phyloP scores from a whole-genome alignment of 2,113 vertebrate genomes.

The Seriola dumerili region DNA sequence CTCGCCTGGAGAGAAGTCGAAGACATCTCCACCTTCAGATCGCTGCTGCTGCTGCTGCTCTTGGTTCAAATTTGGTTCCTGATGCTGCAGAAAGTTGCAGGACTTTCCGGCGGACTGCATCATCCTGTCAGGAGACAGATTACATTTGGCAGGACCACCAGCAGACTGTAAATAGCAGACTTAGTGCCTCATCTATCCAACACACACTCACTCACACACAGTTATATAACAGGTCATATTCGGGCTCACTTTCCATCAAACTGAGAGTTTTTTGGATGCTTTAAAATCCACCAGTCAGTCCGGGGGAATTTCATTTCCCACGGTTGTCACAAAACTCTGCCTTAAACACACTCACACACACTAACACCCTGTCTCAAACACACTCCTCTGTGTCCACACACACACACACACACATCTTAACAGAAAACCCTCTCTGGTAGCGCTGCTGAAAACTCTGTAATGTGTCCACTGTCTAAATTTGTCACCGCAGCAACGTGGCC shows the following conservation, averaged over 20 bases:
- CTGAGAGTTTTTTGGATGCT: not conserved
- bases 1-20: no score
- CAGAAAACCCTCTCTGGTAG: not conserved
- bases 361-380: not conserved
- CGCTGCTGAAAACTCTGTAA: not conserved
- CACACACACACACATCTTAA: not conserved
- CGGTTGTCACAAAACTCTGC: constrained; percentile 26
- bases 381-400: not conserved
- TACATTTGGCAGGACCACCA: constrained; percentile 43
- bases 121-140: constrained; percentile 26
- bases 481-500: not conserved
- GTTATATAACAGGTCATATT: constrained; percentile 33
- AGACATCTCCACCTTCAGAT: no score
- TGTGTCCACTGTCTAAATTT: constrained; percentile 11
- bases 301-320: constrained; percentile 40
- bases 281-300: constrained; percentile 34
- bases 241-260: constrained; percentile 15
- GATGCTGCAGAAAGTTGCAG: not conserved
- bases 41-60: no score
- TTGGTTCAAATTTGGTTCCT: not conserved
- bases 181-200: constrained; percentile 29
- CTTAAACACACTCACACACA: not conserved
- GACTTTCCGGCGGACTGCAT: no score
- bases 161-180: constrained; percentile 38
- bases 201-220: constrained; percentile 9